phyloP scores from a whole-genome alignment of 2,113 vertebrate genomes.

The Alosa alosa region DNA sequence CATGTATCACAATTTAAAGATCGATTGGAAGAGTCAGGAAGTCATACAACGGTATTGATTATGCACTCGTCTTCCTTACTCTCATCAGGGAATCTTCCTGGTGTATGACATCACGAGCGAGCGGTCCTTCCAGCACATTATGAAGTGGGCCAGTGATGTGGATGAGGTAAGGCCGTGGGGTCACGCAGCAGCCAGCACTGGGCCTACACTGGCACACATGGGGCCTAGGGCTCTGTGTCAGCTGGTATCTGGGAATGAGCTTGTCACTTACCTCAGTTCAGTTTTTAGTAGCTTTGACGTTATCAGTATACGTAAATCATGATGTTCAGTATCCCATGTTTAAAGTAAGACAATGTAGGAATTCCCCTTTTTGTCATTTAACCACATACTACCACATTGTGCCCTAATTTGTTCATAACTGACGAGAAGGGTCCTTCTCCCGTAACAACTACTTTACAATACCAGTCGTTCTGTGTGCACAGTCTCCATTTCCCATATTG shows the following conservation, averaged over 20 bases:
- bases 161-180: conserved; percentile 82
- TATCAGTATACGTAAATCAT: background rate
- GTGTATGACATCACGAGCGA: conserved; percentile 97
- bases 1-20: background rate
- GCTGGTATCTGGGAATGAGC: background rate
- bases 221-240: background rate
- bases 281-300: background rate
- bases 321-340: background rate
- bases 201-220: background rate
- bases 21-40: too few relatives aligned
- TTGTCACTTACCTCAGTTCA: background rate
- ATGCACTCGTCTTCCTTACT: background rate
- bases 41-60: background rate
- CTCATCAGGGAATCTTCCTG: conserved; percentile 89
- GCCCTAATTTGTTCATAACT: too few relatives aligned
- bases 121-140: conserved; percentile 96
- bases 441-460: too few relatives aligned
- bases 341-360: background rate
- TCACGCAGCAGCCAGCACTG: background rate
- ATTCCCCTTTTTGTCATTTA: too few relatives aligned
- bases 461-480: too few relatives aligned
- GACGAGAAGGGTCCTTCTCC: too few relatives aligned
- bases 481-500: too few relatives aligned
- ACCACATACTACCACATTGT: too few relatives aligned
- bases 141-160: conserved; percentile 98